These are phyloP conservation scores for Poeciliopsis occidentalis DNA, from an alignment of 2,113 vertebrate genomes.

Conservation along the genomic window DNA sequence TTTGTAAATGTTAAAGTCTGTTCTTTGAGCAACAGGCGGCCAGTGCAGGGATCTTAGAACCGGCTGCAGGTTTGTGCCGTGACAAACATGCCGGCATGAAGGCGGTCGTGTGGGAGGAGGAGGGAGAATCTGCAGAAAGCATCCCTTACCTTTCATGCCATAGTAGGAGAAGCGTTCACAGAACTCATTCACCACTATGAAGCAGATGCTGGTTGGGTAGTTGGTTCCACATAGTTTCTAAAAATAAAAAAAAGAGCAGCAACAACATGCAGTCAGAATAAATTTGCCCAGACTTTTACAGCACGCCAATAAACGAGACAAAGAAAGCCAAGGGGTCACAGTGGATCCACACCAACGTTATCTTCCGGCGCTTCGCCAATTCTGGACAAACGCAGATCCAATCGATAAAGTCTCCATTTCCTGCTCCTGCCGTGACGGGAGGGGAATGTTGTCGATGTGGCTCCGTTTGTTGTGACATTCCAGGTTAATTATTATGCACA, in stretches of 20 bases:
- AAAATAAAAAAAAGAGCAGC: neutral
- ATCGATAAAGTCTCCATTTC: neutral
- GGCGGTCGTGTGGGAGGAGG: no score
- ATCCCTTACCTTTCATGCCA: slow-evolving; percentile 95
- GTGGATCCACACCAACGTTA: neutral
- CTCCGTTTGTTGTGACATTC: neutral
- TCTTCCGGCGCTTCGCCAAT: neutral
- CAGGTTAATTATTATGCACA: slow-evolving; percentile 22
- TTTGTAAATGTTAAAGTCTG: no score
- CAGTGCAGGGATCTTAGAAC: no score
- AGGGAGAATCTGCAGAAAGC: neutral
- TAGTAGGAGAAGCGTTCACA: slow-evolving; percentile 98
- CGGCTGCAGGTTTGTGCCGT: no score
- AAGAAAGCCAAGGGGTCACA: neutral
- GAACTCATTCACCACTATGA: slow-evolving; percentile 98
- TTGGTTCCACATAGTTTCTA: slow-evolving; percentile 93
- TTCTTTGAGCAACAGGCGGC: no score
- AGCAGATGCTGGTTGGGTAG: slow-evolving; percentile 92
- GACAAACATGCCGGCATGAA: neutral
- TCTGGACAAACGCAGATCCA: neutral
- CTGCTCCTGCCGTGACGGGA: neutral
- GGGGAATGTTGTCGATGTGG: neutral
- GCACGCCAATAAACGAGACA: neutral
- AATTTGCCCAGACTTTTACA: neutral
- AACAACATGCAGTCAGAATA: neutral